Base-by-base conservation (phyloP, 2,888 invertebrate species). In the Ophioninae sp. region DNA sequence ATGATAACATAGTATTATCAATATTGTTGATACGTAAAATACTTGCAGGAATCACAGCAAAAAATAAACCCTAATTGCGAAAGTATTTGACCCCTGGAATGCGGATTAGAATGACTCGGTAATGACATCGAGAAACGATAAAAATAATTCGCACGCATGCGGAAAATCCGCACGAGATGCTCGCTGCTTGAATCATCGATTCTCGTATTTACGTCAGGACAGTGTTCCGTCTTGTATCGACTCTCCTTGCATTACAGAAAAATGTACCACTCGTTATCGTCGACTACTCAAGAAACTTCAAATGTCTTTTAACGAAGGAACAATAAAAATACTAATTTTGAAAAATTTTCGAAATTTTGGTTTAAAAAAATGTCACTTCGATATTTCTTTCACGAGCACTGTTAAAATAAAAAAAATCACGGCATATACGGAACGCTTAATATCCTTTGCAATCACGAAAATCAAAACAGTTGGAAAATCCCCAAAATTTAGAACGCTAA, bases 81-180 rank as follows among this genome's bases (percentile, higher is more conserved):
- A 17, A 75, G 58, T 58, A 67, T 30, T 75, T 81, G 81, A 79
- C 84, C 84, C 81, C 72, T 79, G 71, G 81, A 81, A 84, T 79
- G 84, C 84, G 84, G 79, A 81, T 84, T 65, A 63, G 65, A 78
- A 74, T 67, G 76, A 83, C 77, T 73, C 63, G 37, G 41, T 51
- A 77, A 73, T 73, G 81, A 81, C 77, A 58, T 23, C 56, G 39
- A 41, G 67, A 41, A 17, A 22, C 61, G 51, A 17, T 39, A 37
- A 68, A 82, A 58, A 41, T n/a, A 30, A 65, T 39, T 30, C 71
- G 56, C 22, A 63, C 39, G 23, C 51, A 39, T 59, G 20, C 56
- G 83, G 69, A 77, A 81, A 83, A 81, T 63, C 59, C 65, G 73
- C 37, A 56, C 76, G 23, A 56, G 76, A 79, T 79, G 41, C 10